Percentiles rank a stretch among this genome's conserved stretches.
phyloP scores from a whole-genome alignment of 2,888 invertebrate genomes.

The Pyrrhosoma nymphula region DNA sequence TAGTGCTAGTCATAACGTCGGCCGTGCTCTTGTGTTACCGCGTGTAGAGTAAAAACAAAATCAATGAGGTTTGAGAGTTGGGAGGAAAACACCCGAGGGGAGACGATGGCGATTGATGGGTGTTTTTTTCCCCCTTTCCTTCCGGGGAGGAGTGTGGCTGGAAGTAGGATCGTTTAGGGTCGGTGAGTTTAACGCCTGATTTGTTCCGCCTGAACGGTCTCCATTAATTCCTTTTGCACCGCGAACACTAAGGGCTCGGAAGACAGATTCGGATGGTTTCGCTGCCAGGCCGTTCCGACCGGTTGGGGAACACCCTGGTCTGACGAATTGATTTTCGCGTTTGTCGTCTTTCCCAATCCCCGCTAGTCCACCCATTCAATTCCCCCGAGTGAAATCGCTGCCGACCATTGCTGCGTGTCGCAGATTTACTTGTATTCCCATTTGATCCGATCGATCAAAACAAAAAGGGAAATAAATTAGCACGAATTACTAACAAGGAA shows the following conservation, averaged over 20 bases:
- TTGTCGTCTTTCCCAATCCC: conserved; percentile 1
- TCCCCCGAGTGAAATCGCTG: neutral
- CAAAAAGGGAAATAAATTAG: neutral
- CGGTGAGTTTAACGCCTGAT: conserved; percentile 52
- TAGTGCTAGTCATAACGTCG: conserved; percentile 12
- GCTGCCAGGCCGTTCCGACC: neutral
- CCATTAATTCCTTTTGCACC: conserved; percentile 16
- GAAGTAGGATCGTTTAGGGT: conserved; percentile 9
- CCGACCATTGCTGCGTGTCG: neutral
- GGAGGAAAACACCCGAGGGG: neutral
- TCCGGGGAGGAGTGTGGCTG: neutral
- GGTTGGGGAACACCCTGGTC: neutral
- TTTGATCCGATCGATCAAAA: neutral
- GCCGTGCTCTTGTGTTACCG: neutral
- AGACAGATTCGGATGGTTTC: neutral
- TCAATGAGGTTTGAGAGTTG: neutral
- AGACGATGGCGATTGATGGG: conserved; percentile 1
- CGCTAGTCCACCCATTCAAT: neutral
- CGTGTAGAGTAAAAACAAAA: neutral
- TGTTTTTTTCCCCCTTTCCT: neutral
- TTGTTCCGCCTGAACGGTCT: conserved; percentile 20
- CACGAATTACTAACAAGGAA: neutral
- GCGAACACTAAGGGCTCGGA: neutral
- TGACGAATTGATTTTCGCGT: conserved; percentile 29
- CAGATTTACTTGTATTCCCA: neutral